Evolutionary conservation across 1,140 invertebrate genomes (phyloP).

Genomic region (Pseudoatta argentina): DNA sequence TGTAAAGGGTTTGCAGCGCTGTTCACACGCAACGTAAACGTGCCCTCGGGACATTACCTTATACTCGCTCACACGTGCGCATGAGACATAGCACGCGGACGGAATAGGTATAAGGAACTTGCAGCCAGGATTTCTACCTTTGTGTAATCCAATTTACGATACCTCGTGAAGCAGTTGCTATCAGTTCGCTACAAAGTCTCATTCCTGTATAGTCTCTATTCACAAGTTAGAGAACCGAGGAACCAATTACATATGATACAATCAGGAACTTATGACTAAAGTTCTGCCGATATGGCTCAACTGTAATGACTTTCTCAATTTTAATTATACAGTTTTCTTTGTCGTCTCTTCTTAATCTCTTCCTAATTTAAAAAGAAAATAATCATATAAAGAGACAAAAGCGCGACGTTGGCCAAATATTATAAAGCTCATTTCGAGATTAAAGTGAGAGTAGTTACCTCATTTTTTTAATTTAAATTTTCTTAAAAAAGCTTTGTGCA

Average conservation of each 20-base stretch:
- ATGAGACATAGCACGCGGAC: not conserved
- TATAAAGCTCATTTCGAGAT: not conserved
- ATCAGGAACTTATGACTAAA: not conserved
- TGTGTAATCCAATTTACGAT: constrained; percentile 44
- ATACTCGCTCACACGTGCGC: not conserved
- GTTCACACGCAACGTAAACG: constrained; percentile 24
- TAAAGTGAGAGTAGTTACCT: not conserved
- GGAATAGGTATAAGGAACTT: constrained; percentile 19
- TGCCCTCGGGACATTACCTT: constrained; percentile 16
- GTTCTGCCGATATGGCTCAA: not conserved
- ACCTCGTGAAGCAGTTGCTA: constrained; percentile 3
- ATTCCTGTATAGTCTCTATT: constrained; percentile 1
- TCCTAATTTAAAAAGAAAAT: not conserved
- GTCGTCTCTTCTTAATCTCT: not conserved
- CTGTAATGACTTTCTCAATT: constrained; percentile 6
- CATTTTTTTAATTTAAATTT: no score
- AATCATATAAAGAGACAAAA: not conserved
- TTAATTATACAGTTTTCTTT: not conserved
- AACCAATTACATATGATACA: constrained; percentile 20
- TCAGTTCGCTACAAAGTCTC: constrained; percentile 16
- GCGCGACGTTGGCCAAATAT: not conserved
- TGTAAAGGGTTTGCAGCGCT: not conserved
- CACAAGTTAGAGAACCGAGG: constrained; percentile 17
- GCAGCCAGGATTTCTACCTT: constrained; percentile 23
- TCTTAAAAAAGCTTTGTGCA: not conserved